phyloP scores from a whole-genome alignment of 2,797 vertebrate species.

The Prunella strophiata region DNA sequence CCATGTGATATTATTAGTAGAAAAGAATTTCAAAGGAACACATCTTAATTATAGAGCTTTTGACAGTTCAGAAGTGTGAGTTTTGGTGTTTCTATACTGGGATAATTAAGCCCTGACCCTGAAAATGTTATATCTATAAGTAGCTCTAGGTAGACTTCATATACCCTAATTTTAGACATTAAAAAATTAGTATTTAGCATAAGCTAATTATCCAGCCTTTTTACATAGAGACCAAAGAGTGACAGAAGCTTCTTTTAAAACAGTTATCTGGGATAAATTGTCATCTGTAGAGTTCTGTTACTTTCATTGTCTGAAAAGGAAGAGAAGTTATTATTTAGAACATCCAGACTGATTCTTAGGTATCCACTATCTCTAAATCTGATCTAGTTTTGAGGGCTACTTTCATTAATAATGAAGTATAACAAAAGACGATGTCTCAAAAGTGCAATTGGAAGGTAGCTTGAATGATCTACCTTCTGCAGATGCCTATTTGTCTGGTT shows the following conservation, averaged over 20 bases:
- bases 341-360: background rate
- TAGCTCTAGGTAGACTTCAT: background rate
- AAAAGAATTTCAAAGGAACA: conserved; percentile 1
- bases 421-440: background rate
- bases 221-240: background rate
- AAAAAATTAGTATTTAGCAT: background rate
- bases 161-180: background rate
- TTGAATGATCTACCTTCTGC: background rate
- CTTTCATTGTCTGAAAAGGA: background rate
- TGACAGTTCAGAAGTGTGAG: background rate
- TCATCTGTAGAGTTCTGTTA: background rate
- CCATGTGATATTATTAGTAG: background rate
- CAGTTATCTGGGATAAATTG: background rate
- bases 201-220: background rate
- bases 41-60: background rate
- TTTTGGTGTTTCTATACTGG: background rate
- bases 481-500: background rate
- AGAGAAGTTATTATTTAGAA: background rate
- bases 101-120: background rate
- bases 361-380: background rate
- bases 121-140: background rate
- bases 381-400: background rate
- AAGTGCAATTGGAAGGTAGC: background rate
- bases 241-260: background rate
- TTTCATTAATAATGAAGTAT: background rate